These are phyloP conservation scores for Alauda arvensis DNA, from an alignment of 2,797 vertebrate species.

Conservation along the genomic window DNA sequence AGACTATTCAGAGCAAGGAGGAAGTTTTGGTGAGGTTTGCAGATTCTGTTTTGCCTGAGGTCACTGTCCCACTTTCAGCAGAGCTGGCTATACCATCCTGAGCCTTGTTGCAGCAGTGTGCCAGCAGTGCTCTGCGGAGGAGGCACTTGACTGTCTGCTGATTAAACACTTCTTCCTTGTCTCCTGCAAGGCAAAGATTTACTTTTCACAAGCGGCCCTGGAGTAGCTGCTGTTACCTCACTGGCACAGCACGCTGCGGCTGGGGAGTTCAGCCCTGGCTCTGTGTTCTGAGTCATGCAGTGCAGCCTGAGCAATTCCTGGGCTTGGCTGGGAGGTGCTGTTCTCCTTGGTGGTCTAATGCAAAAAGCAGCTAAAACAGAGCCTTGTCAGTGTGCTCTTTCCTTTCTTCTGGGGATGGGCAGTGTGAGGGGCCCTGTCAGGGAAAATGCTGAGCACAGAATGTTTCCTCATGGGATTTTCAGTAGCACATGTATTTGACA, in stretches of 20 bases:
- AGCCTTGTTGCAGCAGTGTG: background rate
- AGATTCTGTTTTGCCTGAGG: conserved; percentile 21
- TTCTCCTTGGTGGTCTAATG: background rate
- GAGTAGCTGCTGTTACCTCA: background rate
- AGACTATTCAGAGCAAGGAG: background rate
- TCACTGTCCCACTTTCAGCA: conserved; percentile 33
- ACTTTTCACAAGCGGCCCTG: conserved; percentile 15
- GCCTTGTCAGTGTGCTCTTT: fast-evolving
- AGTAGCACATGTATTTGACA: background rate
- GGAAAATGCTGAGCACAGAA: background rate
- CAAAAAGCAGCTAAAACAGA: background rate
- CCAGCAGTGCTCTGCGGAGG: conserved; percentile 16
- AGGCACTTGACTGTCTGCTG: conserved; percentile 35
- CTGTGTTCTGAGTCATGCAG: background rate
- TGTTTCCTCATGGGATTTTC: background rate
- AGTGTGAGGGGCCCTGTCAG: background rate
- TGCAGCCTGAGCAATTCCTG: background rate
- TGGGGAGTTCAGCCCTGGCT: background rate
- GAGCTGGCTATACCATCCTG: background rate
- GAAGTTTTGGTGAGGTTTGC: conserved; percentile 6
- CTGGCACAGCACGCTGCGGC: fast-evolving
- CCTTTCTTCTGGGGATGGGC: background rate
- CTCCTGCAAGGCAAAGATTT: conserved; percentile 59
- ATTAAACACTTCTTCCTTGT: conserved; percentile 32
- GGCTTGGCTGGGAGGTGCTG: fast-evolving